Percentiles rank a stretch among this genome's conserved stretches.
Conservation (phyloP, 2,888 invertebrate species). For the Halictus ligatus region DNA sequence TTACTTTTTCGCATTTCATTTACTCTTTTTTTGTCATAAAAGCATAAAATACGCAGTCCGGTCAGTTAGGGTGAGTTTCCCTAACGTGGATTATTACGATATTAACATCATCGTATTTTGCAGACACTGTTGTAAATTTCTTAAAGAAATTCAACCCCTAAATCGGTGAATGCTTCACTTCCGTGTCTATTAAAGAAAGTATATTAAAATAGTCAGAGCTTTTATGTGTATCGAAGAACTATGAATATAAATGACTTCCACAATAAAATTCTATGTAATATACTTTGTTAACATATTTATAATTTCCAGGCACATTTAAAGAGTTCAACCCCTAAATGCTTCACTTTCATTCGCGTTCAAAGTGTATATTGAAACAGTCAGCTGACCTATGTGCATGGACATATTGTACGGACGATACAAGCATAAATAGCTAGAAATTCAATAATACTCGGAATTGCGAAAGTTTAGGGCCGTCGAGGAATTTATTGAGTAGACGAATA, state of each 20-base stretch:
- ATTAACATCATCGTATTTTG: too few species aligned
- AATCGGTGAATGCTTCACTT: too few species aligned
- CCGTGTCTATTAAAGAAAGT: too few species aligned
- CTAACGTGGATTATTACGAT: too few species aligned
- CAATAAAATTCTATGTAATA: background rate
- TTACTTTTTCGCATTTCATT: too few species aligned
- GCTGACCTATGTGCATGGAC: background rate
- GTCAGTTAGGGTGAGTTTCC: too few species aligned
- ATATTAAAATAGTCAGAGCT: too few species aligned
- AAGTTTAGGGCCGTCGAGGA: background rate
- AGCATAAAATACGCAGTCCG: too few species aligned
- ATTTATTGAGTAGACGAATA: conserved; percentile 12
- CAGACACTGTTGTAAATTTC: too few species aligned
- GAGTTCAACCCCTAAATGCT: background rate
- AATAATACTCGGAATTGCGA: background rate
- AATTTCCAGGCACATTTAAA: background rate
- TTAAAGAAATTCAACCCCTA: too few species aligned
- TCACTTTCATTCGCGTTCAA: background rate
- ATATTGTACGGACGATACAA: background rate
- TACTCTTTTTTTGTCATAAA: too few species aligned
- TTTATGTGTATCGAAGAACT: too few species aligned
- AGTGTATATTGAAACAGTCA: background rate
- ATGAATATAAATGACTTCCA: background rate
- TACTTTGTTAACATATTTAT: background rate
- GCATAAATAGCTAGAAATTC: background rate